Percentiles rank a stretch among this genome's conserved stretches.
phyloP scores from a whole-genome alignment of 2,888 invertebrate genomes.

The Chalcosyrphus nemorum region DNA sequence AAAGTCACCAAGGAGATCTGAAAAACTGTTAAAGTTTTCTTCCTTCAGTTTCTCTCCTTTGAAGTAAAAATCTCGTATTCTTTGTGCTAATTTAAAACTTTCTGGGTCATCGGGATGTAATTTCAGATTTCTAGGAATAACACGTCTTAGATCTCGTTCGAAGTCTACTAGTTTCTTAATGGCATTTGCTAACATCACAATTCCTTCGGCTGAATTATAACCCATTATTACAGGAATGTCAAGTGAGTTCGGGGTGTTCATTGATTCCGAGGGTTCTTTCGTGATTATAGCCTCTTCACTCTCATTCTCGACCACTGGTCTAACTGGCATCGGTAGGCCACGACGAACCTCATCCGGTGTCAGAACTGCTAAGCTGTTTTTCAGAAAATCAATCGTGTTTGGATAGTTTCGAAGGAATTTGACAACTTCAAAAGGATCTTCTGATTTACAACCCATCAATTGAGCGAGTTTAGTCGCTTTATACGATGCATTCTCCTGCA shows the following conservation, averaged over 20 bases:
- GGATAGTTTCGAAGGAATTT: conserved; percentile 63
- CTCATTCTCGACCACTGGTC: conserved; percentile 72
- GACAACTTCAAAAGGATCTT: conserved; percentile 59
- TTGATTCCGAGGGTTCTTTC: conserved; percentile 80
- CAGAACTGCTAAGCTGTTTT: conserved; percentile 20
- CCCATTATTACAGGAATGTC: conserved; percentile 83
- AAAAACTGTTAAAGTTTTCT: conserved; percentile 80
- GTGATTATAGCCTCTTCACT: conserved; percentile 66
- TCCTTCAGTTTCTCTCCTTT: conserved; percentile 79
- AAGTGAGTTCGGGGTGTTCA: conserved; percentile 80
- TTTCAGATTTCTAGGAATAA: conserved; percentile 68
- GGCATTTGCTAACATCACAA: conserved; percentile 75
- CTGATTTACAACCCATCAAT: conserved; percentile 65
- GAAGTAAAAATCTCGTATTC: conserved; percentile 82
- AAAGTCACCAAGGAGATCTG: conserved; percentile 82
- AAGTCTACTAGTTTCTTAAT: conserved; percentile 52
- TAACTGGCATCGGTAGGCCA: conserved; percentile 52
- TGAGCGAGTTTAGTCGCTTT: conserved; percentile 70
- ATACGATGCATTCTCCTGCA: conserved; percentile 43
- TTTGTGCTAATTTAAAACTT: too few species aligned
- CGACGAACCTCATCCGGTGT: conserved; percentile 48
- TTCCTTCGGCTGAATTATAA: conserved; percentile 83
- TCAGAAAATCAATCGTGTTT: conserved; percentile 49
- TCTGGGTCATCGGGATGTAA: too few species aligned
- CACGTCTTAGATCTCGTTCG: conserved; percentile 53